Evolutionary conservation across 2,113 vertebrate genomes (phyloP).

Genomic region (Suncus etruscus): DNA sequence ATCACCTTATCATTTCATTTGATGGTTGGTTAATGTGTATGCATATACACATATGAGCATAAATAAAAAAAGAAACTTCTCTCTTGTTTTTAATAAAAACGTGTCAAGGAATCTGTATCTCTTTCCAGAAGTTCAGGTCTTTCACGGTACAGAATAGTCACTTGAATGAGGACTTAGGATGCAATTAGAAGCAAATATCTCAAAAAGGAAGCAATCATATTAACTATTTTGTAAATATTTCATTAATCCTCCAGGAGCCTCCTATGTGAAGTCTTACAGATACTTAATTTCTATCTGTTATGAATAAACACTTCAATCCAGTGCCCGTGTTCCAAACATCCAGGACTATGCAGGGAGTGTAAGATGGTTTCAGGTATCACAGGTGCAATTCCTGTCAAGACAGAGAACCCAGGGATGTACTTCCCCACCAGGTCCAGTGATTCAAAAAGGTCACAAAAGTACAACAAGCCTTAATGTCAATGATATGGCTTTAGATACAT

Average conservation of each 20-base stretch:
- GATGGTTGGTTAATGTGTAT: neutral
- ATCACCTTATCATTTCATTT: constrained; percentile 34
- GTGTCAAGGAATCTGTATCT: constrained; percentile 60
- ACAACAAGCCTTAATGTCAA: constrained; percentile 86
- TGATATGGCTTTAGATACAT: constrained; percentile 86
- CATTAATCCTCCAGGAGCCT: constrained; percentile 72
- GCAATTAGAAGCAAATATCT: constrained; percentile 70
- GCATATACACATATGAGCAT: neutral
- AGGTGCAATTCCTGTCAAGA: constrained; percentile 82
- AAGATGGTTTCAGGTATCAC: constrained; percentile 81
- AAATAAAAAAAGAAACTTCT: neutral
- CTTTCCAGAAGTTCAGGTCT: neutral
- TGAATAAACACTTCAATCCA: constrained; percentile 80
- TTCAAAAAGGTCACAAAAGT: constrained; percentile 87
- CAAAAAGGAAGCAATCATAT: constrained; percentile 66
- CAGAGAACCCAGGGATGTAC: constrained; percentile 81
- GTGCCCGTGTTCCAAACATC: constrained; percentile 64
- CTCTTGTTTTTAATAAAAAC: constrained; percentile 43
- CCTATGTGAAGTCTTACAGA: constrained; percentile 64
- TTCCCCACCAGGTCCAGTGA: constrained; percentile 83
- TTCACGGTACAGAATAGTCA: constrained; percentile 63
- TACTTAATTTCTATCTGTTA: constrained; percentile 63
- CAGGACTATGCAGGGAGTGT: constrained; percentile 42
- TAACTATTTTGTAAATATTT: constrained; percentile 69
- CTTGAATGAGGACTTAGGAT: constrained; percentile 57